Base-by-base conservation (phyloP, 2,113 vertebrate species). In the Syrmaticus mikado region DNA sequence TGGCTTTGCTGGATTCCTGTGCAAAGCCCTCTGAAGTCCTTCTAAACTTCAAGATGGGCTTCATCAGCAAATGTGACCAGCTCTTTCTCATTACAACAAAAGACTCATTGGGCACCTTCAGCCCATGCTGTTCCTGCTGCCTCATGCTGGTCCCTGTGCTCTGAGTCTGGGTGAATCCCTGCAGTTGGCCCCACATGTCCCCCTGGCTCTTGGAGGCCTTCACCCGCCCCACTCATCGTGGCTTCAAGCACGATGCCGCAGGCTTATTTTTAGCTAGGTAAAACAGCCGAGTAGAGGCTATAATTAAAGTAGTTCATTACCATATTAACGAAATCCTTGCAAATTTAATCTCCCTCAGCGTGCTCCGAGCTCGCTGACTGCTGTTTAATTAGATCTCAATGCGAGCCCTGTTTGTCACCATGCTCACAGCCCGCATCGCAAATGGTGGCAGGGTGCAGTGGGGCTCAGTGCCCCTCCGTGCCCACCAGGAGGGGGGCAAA, bases 251-350 rank as follows among this genome's bases (percentile, higher is more conserved):
- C 40, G 43, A 32, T 84, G 95, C 89, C 61, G 50, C 87, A 84
- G 81, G 62, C 43, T 95, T 96, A 90, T 93, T 96, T 97, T 96
- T 90, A 96, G 93, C 79, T 38, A 66, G 87, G 75, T 85, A 75
- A 95, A 93, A 84, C 89, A 93, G 85, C 87, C 11, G 58, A 52
- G 95, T 57, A n/a, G 89, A 90, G 84, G 94, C 95, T 97, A 43
- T 94, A 95, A 97, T 95, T 93, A 96, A 96, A 97, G 77, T 48
- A 87, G 89, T 95, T 96, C 66, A 72, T 96, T 97, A 97, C 77
- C 96, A 91, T 85, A 94, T 96, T 96, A 97, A 95, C 93, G 73
- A 94, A 87, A 87, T 82, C 65, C 75, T 80, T 60, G 72, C 74
- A 77, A 80, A 94, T 88, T 87, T 89, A 72, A 93, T 96, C 82